Conservation (phyloP, 2,113 vertebrate species). For the Rhinoptilus africanus region DNA sequence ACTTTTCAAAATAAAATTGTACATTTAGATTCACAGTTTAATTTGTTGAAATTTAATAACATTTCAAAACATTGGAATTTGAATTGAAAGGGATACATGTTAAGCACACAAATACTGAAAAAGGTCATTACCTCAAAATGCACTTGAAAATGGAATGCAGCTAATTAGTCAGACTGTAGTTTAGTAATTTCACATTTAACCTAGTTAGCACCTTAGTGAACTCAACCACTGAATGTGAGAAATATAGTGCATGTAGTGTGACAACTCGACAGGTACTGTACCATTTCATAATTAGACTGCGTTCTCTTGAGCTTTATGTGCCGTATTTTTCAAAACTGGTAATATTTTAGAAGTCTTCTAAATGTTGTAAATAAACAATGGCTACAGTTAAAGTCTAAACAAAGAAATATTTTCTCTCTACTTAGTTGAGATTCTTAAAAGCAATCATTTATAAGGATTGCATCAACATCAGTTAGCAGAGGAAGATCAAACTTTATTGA, state of each 20-base stretch:
- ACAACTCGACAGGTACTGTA: slow-evolving; percentile 60
- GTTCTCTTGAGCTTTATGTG: slow-evolving; percentile 53
- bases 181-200: slow-evolving; percentile 73
- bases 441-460: slow-evolving; percentile 84
- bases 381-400: slow-evolving; percentile 68
- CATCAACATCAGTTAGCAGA: slow-evolving; percentile 82
- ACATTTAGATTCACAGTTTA: slow-evolving; percentile 81
- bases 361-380: slow-evolving; percentile 61
- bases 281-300: slow-evolving; percentile 31
- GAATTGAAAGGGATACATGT: slow-evolving; percentile 75
- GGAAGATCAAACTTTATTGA: slow-evolving; percentile 99
- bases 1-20: slow-evolving; percentile 77
- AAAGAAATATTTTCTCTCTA: slow-evolving; percentile 51
- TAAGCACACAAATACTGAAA: slow-evolving; percentile 73
- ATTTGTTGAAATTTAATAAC: slow-evolving; percentile 75
- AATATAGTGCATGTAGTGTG: slow-evolving; percentile 64
- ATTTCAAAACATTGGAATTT: slow-evolving; percentile 75
- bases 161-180: slow-evolving; percentile 66
- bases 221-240: slow-evolving; percentile 62
- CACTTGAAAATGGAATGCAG: slow-evolving; percentile 67
- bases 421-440: slow-evolving; percentile 70
- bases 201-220: slow-evolving; percentile 77
- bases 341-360: slow-evolving; percentile 53
- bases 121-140: slow-evolving; percentile 65
- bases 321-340: slow-evolving; percentile 37